Evolutionary conservation across 2,113 vertebrate species (phyloP).

Genomic region (Xenotilapia caudafasciata): DNA sequence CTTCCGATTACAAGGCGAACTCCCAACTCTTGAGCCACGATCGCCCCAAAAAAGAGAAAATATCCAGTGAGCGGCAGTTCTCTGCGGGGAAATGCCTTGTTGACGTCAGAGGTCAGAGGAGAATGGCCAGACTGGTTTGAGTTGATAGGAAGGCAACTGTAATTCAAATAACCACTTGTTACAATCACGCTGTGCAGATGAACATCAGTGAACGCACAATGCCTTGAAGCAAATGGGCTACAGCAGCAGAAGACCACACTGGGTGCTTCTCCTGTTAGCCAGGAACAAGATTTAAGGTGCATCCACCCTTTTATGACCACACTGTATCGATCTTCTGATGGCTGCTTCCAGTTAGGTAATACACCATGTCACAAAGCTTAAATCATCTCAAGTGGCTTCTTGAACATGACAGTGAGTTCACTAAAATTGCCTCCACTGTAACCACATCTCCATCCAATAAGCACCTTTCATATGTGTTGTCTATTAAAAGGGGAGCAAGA

Average conservation of each 20-base stretch:
- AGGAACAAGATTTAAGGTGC: neutral
- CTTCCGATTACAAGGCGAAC: too few relatives aligned
- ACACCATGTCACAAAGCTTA: neutral
- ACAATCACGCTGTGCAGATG: neutral
- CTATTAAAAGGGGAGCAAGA: neutral
- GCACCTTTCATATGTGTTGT: neutral
- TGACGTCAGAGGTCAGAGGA: neutral
- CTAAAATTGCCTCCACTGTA: neutral
- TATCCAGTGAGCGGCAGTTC: neutral
- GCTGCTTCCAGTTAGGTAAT: neutral
- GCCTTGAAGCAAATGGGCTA: neutral
- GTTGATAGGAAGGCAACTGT: neutral
- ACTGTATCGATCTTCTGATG: neutral
- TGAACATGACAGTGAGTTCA: neutral
- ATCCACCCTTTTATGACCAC: neutral
- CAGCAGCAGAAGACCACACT: neutral
- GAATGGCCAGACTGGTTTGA: neutral
- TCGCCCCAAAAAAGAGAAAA: neutral
- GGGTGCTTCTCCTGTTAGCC: neutral
- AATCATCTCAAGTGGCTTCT: neutral
- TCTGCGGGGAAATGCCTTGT: neutral
- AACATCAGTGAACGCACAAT: neutral
- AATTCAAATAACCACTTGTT: neutral
- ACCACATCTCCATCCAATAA: neutral
- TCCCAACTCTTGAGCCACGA: too few relatives aligned